These are phyloP conservation scores for Rhinella marina DNA, from an alignment of 2,797 vertebrate genomes.

Conservation along the genomic window DNA sequence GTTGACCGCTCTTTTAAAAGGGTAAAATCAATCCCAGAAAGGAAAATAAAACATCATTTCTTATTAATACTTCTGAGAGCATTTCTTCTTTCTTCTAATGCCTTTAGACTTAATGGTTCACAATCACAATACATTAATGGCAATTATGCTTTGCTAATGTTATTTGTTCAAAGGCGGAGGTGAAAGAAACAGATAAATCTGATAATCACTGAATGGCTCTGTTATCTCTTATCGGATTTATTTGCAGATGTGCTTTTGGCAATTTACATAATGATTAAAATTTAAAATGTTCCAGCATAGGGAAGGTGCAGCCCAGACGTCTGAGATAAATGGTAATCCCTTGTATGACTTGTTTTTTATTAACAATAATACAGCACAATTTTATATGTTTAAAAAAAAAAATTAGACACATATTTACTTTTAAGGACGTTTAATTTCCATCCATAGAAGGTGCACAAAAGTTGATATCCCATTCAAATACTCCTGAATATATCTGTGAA, in stretches of 20 bases:
- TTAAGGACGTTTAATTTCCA: too few relatives aligned
- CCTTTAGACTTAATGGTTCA: neutral
- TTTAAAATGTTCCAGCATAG: neutral
- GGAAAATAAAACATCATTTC: slow-evolving; percentile 6
- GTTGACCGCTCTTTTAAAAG: neutral
- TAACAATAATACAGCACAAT: neutral
- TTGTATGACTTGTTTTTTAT: neutral
- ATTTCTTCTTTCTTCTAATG: neutral
- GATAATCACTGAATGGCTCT: slow-evolving; percentile 23
- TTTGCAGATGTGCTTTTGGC: slow-evolving; percentile 4
- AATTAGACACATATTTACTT: too few relatives aligned
- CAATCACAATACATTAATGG: slow-evolving; percentile 28
- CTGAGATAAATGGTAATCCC: neutral
- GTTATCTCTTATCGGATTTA: neutral
- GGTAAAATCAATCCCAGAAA: neutral
- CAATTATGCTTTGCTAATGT: slow-evolving; percentile 21
- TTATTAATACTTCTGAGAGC: slow-evolving; percentile 7
- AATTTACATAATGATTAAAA: neutral
- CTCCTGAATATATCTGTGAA: too few relatives aligned
- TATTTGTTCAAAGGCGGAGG: slow-evolving; percentile 1
- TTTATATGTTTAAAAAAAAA: too few relatives aligned
- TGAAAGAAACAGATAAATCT: slow-evolving; percentile 14
- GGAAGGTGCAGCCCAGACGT: neutral
- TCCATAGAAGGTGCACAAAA: too few relatives aligned
- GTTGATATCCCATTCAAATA: too few relatives aligned